phyloP scores from a whole-genome alignment of 2,888 invertebrate genomes.

The Cordilura impudica region DNA sequence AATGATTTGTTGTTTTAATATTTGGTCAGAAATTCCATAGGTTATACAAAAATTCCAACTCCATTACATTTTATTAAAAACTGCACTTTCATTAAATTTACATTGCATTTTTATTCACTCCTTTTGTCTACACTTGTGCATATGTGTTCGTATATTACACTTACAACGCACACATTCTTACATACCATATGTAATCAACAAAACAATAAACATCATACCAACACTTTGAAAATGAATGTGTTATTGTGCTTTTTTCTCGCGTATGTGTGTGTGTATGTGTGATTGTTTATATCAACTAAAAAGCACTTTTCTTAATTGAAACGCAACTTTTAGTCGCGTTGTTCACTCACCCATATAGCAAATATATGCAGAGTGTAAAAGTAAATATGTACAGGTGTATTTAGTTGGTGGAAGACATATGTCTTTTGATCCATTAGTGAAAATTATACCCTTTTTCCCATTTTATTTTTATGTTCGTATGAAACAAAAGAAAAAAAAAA shows the following conservation, averaged over 20 bases:
- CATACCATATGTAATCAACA: conserved; percentile 30
- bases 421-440: conserved; percentile 61
- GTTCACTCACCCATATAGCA: conserved; percentile 12
- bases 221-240: conserved; percentile 25
- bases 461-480: conserved; percentile 19
- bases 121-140: neutral
- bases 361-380: too few species aligned
- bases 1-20: too few species aligned
- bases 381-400: neutral
- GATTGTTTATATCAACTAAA: conserved; percentile 42
- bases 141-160: too few species aligned
- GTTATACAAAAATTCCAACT: too few species aligned
- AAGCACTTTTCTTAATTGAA: conserved; percentile 63
- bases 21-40: too few species aligned
- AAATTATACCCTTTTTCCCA: conserved; percentile 48
- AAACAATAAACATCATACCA: conserved; percentile 41
- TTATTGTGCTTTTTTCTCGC: neutral
- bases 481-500: conserved; percentile 12
- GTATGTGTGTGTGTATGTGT: conserved; percentile 23
- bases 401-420: conserved; percentile 19
- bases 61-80: neutral
- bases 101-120: neutral
- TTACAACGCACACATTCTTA: conserved; percentile 34
- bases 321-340: conserved; percentile 50
- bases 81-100: neutral